A percentile compares a stretch with the other conserved stretches of the same genome.
phyloP scores from a whole-genome alignment of 92 coral and sea anemone species.

The Pocillopora meandrina region DNA sequence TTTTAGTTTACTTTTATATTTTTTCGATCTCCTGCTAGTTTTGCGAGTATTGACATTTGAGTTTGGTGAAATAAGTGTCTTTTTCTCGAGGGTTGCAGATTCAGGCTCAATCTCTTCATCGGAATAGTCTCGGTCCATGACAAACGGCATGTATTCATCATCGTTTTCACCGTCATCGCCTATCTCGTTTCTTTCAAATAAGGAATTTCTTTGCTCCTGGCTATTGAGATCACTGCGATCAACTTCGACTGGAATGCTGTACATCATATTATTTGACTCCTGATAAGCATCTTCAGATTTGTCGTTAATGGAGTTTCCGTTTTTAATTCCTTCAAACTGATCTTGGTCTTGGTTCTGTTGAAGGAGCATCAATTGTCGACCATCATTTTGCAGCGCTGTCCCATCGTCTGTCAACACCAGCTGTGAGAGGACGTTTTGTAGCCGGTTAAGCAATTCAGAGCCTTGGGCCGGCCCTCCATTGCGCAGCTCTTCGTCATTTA shows the following conservation, averaged over 20 bases:
- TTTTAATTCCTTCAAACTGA: constrained; percentile 7
- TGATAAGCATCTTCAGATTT: constrained; percentile 1
- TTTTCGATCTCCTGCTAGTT: not conserved
- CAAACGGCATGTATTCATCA: not conserved
- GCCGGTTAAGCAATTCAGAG: constrained; percentile 27
- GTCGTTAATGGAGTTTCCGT: not conserved
- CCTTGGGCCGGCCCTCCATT: not conserved
- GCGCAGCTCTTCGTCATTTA: not conserved
- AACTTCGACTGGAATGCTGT: constrained; percentile 24
- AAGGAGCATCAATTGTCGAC: constrained; percentile 15
- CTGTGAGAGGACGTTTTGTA: constrained; percentile 31
- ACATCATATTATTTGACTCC: not conserved
- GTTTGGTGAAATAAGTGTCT: constrained; percentile 14
- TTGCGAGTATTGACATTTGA: not conserved
- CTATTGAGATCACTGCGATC: constrained; percentile 24
- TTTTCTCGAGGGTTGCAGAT: constrained; percentile 30
- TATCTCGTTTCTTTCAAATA: constrained; percentile 16
- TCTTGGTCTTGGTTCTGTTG: constrained; percentile 4
- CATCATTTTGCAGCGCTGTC: constrained; percentile 19
- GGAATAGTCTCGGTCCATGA: constrained; percentile 15
- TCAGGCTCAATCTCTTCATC: constrained; percentile 23
- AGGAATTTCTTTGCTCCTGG: constrained; percentile 21
- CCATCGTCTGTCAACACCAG: constrained; percentile 23
- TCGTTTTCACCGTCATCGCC: not conserved
- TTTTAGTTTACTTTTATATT: too few relatives aligned